These are phyloP conservation scores for Stichodactyla helianthus DNA, from an alignment of 64 coral and sea anemone genomes.

Conservation along the genomic window DNA sequence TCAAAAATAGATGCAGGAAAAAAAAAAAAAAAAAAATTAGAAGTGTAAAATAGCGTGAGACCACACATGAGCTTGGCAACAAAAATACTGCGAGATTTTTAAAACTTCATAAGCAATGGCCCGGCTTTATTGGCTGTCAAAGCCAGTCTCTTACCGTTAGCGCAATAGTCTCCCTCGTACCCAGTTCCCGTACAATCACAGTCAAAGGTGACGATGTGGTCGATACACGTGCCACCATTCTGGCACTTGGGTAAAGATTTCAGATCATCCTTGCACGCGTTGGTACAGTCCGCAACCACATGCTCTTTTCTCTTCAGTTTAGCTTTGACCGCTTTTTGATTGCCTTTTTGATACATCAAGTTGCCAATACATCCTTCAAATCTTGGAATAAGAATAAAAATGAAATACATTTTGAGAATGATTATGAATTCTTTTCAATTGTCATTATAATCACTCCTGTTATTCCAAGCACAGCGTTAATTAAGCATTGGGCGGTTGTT, in stretches of 20 bases:
- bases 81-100: too few species aligned
- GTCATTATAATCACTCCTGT: neutral
- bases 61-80: too few species aligned
- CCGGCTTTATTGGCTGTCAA: too few species aligned
- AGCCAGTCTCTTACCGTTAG: neutral
- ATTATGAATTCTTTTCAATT: neutral
- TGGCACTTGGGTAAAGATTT: neutral
- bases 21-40: too few species aligned
- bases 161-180: slow-evolving; percentile 31
- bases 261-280: slow-evolving; percentile 21
- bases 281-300: slow-evolving; percentile 29
- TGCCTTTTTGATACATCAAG: slow-evolving; percentile 26
- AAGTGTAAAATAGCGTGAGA: too few species aligned
- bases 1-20: too few species aligned
- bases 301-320: slow-evolving; percentile 6
- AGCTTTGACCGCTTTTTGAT: slow-evolving; percentile 17
- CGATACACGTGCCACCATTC: slow-evolving; percentile 40
- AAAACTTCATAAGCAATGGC: too few species aligned
- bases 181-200: slow-evolving; percentile 60
- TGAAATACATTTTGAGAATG: neutral
- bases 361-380: slow-evolving; percentile 66
- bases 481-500: neutral
- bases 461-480: neutral
- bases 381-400: slow-evolving; percentile 18
- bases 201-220: slow-evolving; percentile 26